phyloP scores from a whole-genome alignment of 2,888 invertebrate species.

The Galeruca laticollis region DNA sequence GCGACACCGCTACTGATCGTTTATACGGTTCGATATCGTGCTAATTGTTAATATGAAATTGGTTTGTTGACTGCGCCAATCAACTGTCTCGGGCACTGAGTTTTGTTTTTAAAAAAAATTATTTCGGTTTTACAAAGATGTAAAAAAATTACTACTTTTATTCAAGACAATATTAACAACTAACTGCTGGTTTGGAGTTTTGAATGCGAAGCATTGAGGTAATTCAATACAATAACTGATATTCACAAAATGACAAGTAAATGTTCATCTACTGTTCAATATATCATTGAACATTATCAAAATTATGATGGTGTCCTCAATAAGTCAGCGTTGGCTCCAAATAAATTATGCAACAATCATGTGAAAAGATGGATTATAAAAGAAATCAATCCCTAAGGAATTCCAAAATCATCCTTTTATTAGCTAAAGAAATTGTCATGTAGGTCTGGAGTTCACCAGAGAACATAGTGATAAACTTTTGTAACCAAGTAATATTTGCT shows the following conservation, averaged over 20 bases:
- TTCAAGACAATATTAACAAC: no score
- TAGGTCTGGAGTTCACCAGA: not conserved
- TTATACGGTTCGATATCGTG: no score
- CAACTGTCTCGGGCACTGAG: no score
- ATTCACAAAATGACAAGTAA: not conserved
- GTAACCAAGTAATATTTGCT: constrained; percentile 1
- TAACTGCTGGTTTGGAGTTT: no score
- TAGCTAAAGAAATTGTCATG: not conserved
- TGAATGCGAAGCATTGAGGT: no score
- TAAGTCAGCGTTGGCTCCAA: not conserved
- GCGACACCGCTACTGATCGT: no score
- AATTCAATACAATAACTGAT: no score
- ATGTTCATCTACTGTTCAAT: constrained; percentile 1
- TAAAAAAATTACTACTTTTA: no score
- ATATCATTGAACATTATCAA: constrained; percentile 28
- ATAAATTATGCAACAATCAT: not conserved
- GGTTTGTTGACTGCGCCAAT: no score
- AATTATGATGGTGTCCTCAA: constrained; percentile 1
- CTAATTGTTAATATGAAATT: no score
- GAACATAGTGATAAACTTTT: not conserved
- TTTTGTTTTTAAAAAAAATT: no score
- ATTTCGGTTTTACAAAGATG: no score
- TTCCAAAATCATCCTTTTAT: not conserved
- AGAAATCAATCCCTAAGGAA: not conserved
- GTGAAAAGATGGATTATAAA: constrained; percentile 3